These are phyloP conservation scores for Heliconius ethilla DNA, from an alignment of 2,888 invertebrate genomes.

Conservation along the genomic window DNA sequence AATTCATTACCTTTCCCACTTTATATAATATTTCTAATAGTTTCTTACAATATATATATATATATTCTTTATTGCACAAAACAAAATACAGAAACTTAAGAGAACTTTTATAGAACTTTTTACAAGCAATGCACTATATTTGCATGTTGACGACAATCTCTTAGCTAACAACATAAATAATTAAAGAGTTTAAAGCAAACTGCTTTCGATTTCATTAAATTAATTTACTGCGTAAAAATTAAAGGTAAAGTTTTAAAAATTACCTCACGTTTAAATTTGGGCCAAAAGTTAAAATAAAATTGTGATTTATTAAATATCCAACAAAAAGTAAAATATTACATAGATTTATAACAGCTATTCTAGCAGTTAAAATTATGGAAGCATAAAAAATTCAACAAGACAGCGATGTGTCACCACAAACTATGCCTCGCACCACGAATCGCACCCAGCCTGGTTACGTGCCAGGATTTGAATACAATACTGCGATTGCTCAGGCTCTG, in stretches of 20 bases:
- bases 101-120: not conserved
- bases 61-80: no score
- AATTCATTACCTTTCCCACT: no score
- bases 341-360: not conserved
- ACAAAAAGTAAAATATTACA: not conserved
- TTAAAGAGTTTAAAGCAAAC: no score
- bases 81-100: no score
- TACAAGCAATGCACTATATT: not conserved
- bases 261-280: no score
- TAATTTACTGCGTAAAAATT: no score
- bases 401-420: constrained; percentile 36
- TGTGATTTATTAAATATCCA: constrained; percentile 19
- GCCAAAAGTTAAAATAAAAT: not conserved
- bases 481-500: constrained; percentile 76
- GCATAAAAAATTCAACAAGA: constrained; percentile 9
- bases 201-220: no score
- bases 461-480: constrained; percentile 79
- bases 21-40: no score
- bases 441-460: constrained; percentile 55
- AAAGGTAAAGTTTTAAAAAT: no score
- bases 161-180: not conserved
- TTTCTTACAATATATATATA: no score
- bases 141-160: constrained; percentile 33
- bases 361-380: not conserved
- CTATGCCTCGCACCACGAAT: constrained; percentile 37